Base-by-base conservation (phyloP, 2,888 invertebrate species). In the Adela reaumurella region DNA sequence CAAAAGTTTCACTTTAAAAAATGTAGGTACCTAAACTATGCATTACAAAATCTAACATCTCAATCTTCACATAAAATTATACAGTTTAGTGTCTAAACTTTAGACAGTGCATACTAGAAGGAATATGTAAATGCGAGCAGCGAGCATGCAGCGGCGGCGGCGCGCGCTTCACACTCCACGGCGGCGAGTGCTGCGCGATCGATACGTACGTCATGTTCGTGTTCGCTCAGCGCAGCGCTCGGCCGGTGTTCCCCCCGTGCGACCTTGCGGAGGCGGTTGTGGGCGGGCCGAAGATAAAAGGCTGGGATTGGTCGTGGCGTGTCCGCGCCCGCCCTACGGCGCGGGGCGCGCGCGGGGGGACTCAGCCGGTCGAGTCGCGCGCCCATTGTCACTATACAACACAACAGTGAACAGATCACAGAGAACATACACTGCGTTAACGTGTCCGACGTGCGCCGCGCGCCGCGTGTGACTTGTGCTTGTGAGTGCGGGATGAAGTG, bases 221-320 rank as follows among this genome's bases (percentile, higher is more conserved):
- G 24, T 74, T 62, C 58, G 49, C 47, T 47, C 50, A 55, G 58
- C 57, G 55, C 57, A 58, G 62, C 59, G 66, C 72, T 74, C 71
- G 71, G 72, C 68, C 74, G 78, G 78, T 77, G 78, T 74, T 77
- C 76, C 74, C 66, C 64, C 62, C 50, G 56, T 60, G 65, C 70
- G 74, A 74, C 76, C 74, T 76, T 74, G 74, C 66, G 66, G 62
- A 58, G 67, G 74, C 73, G 65, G 65, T n/a, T n/a, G n/a, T 68
- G 74, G 64, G 63, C 65, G 59, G 58, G 64, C 67, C 67, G 44
- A 11, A 16, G 49, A 49, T 45, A 67, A 70, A 71, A 73, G 73
- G 70, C 68, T 61, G 72, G 70, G 68, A 71, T 68, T 67, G 72
- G 68, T 57, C 53, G 60, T 64, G 68, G 65, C 70, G 69, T 61